phyloP scores from a whole-genome alignment of 1,140 invertebrate species.

The Achroia grisella region DNA sequence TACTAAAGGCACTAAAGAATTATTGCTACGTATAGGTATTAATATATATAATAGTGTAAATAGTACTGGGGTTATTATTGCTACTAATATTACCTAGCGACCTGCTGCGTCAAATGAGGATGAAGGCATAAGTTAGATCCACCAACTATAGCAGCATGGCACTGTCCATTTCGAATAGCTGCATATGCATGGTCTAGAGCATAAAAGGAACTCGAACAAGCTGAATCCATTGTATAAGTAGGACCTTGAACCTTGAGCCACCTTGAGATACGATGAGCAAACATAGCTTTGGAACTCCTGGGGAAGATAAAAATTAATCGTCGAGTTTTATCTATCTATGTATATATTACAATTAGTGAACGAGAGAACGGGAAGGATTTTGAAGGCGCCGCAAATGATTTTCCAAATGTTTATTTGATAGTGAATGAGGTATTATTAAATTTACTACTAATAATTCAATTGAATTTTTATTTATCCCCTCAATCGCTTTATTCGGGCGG shows the following conservation, averaged over 20 bases:
- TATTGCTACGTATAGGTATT: too few species aligned
- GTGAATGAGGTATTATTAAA: too few species aligned
- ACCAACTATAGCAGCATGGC: slow-evolving; percentile 91
- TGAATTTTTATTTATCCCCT: too few species aligned
- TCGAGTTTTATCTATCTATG: slow-evolving; percentile 19
- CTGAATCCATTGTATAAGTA: slow-evolving; percentile 89
- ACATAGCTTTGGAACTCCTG: slow-evolving; percentile 89
- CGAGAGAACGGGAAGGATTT: too few species aligned
- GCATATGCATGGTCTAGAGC: slow-evolving; percentile 89
- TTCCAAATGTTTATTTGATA: too few species aligned
- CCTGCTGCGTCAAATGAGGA: slow-evolving; percentile 68
- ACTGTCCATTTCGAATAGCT: slow-evolving; percentile 83
- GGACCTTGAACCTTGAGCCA: slow-evolving; percentile 82
- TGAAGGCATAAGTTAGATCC: slow-evolving; percentile 89
- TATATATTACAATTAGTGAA: slow-evolving; percentile 32
- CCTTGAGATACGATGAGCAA: slow-evolving; percentile 91
- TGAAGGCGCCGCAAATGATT: too few species aligned
- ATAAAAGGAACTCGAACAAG: slow-evolving; percentile 91
- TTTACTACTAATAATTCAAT: too few species aligned
- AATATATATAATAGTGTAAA: too few species aligned
- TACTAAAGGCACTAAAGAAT: too few species aligned
- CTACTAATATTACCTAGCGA: background rate
- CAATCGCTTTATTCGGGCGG: too few species aligned
- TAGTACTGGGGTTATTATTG: too few species aligned
- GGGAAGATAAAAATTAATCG: slow-evolving; percentile 27